Percentiles rank a stretch among this genome's conserved stretches.
phyloP scores from a whole-genome alignment of 1,140 invertebrate genomes.

The Drosophila lacteicornis region DNA sequence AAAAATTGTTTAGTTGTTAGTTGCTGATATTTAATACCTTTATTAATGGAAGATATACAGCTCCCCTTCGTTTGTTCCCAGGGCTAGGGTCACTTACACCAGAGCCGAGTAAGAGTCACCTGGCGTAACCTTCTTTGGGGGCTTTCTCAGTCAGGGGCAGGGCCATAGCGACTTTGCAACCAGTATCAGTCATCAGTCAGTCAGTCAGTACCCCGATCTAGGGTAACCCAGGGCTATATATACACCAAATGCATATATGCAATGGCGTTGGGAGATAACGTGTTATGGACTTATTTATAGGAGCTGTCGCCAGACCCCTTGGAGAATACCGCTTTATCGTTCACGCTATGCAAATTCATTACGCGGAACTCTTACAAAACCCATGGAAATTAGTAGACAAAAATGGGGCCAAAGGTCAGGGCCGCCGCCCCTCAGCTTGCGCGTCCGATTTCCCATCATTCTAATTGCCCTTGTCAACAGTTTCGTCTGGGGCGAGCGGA shows the following conservation, averaged over 20 bases:
- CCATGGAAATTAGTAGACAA: conserved; percentile 22
- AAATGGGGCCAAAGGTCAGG: conserved; percentile 54
- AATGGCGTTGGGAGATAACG: conserved; percentile 26
- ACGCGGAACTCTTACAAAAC: conserved; percentile 51
- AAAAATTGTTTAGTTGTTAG: not conserved
- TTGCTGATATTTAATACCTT: not conserved
- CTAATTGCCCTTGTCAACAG: conserved; percentile 61
- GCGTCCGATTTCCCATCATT: conserved; percentile 27
- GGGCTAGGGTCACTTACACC: conserved; percentile 27
- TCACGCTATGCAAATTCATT: conserved; percentile 58
- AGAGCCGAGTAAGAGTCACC: conserved; percentile 21
- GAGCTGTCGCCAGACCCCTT: conserved; percentile 20
- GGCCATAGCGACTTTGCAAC: conserved; percentile 5
- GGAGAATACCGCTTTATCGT: conserved; percentile 30
- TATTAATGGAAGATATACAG: not conserved
- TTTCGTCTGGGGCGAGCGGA: conserved; percentile 19
- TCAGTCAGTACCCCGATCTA: conserved; percentile 1
- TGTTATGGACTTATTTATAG: conserved; percentile 41
- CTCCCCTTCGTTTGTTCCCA: conserved; percentile 6
- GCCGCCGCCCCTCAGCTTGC: conserved; percentile 6
- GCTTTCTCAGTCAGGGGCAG: conserved; percentile 34
- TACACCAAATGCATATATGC: not conserved
- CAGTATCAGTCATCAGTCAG: conserved; percentile 13
- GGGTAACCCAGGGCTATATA: conserved; percentile 4
- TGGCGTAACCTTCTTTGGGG: conserved; percentile 32